Base-by-base conservation (phyloP, 2,113 vertebrate genomes). In the Dermatemys mawii region DNA sequence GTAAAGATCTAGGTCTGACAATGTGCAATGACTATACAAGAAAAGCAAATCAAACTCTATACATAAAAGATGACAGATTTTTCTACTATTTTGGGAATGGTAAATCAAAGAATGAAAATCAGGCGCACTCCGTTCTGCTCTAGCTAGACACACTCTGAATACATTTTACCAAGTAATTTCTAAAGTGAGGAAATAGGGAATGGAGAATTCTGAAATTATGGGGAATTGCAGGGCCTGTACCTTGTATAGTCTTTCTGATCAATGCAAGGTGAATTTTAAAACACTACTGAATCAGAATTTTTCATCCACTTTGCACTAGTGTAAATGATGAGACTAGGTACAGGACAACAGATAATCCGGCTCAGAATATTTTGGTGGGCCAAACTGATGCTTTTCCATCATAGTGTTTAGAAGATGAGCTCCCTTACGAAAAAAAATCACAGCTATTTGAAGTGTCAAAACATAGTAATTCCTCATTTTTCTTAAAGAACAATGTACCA, bases 121-220 rank as follows among this genome's bases (percentile, higher is more conserved):
- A 75, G 11, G 6, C 11, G 26, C 24, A 46, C 41, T 70, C 63
- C n/a, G 35, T 67, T n/a, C 16, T 67, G 63, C 63, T 8, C 26
- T 76, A 46, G 11, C 11, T 90, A 84, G 82, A 13, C 1, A 0
- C 9, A 51, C 54, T 70, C 54, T 75, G 84, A 82, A 29, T 91
- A 80, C 4, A 1, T 38, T 93, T 84, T 84, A 84, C 88, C 89
- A 96, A 93, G 48, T 78, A 70, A 60, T 88, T 91, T 91, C 46
- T 85, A 80, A 90, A 46, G 54, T 70, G 67, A 44, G 24, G 38
- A 94, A 93, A 89, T 84, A 95, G 78, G 57, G 78, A 91, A 93
- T 24, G 91, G 88, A 84, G 92, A 92, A 94, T 90, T 84, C 85
- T 92, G 83, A 94, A 86, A 94, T 83, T 76, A 75, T 83, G 53